Conservation (phyloP, 2,888 invertebrate genomes). For the Argyra leucocephala region DNA sequence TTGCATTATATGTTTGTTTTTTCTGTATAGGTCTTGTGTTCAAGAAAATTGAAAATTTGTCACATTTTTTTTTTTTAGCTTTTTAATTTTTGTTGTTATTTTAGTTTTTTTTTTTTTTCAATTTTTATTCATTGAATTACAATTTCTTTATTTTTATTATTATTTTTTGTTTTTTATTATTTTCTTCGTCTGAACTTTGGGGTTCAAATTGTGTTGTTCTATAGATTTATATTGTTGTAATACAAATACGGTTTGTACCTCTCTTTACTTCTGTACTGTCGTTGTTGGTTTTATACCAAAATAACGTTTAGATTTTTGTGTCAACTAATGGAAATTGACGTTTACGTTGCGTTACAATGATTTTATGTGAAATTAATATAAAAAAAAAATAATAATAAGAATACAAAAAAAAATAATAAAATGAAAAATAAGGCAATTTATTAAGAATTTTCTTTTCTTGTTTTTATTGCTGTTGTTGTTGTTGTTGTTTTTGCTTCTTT, state of each 20-base stretch:
- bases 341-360: not conserved
- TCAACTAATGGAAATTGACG: not conserved
- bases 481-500: too few relatives aligned
- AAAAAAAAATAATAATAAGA: not conserved
- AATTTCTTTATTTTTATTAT: too few relatives aligned
- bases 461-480: too few relatives aligned
- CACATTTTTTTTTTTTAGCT: not conserved
- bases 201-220: too few relatives aligned
- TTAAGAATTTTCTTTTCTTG: not conserved
- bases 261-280: too few relatives aligned
- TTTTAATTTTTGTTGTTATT: not conserved
- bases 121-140: not conserved
- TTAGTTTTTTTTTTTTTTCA: not conserved
- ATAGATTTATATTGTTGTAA: too few relatives aligned
- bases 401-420: not conserved
- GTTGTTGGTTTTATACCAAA: too few relatives aligned
- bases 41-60: constrained; percentile 10
- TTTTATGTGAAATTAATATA: not conserved
- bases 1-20: too few relatives aligned
- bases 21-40: constrained; percentile 4
- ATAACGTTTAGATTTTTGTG: too few relatives aligned
- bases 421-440: not conserved
- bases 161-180: too few relatives aligned
- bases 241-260: too few relatives aligned
- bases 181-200: too few relatives aligned